A percentile compares a stretch with the other conserved stretches of the same genome.
Evolutionary conservation across 2,113 vertebrate species (phyloP).

Genomic region (Datnioides undecimradiatus): DNA sequence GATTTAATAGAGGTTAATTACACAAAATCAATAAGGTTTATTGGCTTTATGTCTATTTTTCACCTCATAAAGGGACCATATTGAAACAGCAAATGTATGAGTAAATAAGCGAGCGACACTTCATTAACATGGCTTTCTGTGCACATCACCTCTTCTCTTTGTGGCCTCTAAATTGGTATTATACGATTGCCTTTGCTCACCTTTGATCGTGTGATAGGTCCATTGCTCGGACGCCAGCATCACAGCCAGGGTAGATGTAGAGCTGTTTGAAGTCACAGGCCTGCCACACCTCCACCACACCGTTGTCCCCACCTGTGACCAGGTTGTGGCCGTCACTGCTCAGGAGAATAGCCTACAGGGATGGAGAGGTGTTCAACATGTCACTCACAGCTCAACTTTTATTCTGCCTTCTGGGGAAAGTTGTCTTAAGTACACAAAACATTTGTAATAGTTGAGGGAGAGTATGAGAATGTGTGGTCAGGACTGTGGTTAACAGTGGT

Average conservation of each 20-base stretch:
- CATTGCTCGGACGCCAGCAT: slow-evolving; percentile 97
- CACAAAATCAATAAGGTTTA: neutral
- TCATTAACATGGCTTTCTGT: neutral
- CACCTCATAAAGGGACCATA: neutral
- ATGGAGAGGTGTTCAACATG: neutral
- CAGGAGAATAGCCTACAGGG: slow-evolving; percentile 90
- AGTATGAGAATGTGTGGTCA: neutral
- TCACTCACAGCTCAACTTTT: neutral
- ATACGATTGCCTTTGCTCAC: slow-evolving; percentile 75
- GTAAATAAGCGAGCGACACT: neutral
- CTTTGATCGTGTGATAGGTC: slow-evolving; percentile 99
- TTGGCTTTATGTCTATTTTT: neutral
- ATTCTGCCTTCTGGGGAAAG: neutral
- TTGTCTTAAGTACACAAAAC: neutral
- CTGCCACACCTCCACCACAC: slow-evolving; percentile 98
- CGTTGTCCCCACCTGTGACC: slow-evolving; percentile 96
- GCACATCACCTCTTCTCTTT: neutral
- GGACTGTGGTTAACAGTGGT: too few relatives aligned
- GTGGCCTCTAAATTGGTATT: neutral
- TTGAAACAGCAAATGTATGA: neutral
- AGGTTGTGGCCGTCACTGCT: slow-evolving; percentile 98
- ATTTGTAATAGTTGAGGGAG: neutral
- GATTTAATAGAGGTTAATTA: neutral
- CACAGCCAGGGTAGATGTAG: slow-evolving; percentile 98
- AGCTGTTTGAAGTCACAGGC: slow-evolving; percentile 98